Conservation (phyloP, 2,113 vertebrate species). For the Amia ocellicauda region DNA sequence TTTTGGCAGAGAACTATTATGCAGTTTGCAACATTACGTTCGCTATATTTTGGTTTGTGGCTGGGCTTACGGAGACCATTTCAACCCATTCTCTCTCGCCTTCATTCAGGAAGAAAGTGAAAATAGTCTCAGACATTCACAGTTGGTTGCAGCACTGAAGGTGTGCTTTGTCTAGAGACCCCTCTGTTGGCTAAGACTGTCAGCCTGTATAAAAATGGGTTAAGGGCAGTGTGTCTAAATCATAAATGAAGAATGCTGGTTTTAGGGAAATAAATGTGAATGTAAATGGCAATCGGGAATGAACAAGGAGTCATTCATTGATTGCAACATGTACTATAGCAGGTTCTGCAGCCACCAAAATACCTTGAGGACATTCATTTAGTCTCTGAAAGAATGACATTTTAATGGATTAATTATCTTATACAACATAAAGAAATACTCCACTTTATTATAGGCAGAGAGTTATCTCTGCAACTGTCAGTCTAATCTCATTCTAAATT, state of each 20-base stretch:
- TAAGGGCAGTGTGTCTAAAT: background rate
- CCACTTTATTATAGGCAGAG: constrained; percentile 13
- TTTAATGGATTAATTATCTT: constrained; percentile 38
- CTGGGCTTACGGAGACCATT: too few species aligned
- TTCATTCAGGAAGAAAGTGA: too few species aligned
- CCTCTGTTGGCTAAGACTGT: too few species aligned
- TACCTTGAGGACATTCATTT: constrained; percentile 21
- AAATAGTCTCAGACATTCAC: too few species aligned
- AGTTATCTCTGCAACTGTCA: constrained; percentile 12
- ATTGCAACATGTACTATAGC: background rate
- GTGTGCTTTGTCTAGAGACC: too few species aligned
- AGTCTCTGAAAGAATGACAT: constrained; percentile 15
- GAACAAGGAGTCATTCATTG: background rate
- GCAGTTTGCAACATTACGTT: too few species aligned
- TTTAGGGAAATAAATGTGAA: background rate
- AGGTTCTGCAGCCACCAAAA: constrained; percentile 11
- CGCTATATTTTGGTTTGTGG: too few species aligned
- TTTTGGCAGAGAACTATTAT: too few species aligned
- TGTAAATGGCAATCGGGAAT: constrained; percentile 14
- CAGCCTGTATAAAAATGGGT: too few species aligned
- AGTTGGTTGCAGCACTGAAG: too few species aligned
- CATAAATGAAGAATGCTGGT: background rate
- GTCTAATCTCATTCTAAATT: constrained; percentile 18
- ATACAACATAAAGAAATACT: constrained; percentile 15
- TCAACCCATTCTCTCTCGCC: too few species aligned